These are phyloP conservation scores for Fistularia tabacaria DNA, from an alignment of 2,797 vertebrate species.

Conservation along the genomic window DNA sequence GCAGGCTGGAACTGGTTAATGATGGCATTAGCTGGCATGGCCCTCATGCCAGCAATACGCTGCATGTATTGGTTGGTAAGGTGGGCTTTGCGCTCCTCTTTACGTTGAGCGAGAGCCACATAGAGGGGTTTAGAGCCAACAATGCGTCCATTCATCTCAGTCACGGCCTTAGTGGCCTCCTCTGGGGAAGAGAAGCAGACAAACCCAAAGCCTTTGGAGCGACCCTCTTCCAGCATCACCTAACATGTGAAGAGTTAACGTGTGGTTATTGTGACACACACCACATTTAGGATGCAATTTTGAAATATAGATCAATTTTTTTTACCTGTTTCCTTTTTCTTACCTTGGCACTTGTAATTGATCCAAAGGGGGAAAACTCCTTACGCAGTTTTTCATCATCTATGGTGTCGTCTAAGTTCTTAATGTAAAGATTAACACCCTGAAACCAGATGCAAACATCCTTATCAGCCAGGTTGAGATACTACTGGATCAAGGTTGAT, in stretches of 20 bases:
- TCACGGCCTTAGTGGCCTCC: constrained; percentile 97
- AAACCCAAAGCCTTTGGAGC: constrained; percentile 98
- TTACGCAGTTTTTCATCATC: constrained; percentile 97
- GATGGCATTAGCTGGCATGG: constrained; percentile 95
- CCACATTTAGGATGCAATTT: not conserved
- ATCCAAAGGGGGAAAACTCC: constrained; percentile 97
- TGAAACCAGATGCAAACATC: constrained; percentile 52
- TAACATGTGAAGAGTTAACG: constrained; percentile 36
- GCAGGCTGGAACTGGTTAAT: constrained; percentile 98
- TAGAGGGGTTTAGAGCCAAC: constrained; percentile 97
- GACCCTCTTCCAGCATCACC: constrained; percentile 98
- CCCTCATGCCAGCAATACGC: constrained; percentile 96
- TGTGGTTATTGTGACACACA: not conserved
- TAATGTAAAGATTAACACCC: constrained; percentile 99
- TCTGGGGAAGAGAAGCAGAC: constrained; percentile 99
- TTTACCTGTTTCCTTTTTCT: constrained; percentile 16
- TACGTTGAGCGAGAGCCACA: constrained; percentile 94
- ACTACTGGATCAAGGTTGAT: too few relatives aligned
- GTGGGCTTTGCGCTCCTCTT: constrained; percentile 97
- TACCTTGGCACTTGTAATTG: constrained; percentile 97
- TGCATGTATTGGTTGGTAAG: constrained; percentile 99
- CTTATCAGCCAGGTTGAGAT: not conserved
- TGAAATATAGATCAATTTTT: not conserved
- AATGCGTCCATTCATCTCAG: constrained; percentile 99
- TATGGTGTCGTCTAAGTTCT: constrained; percentile 98